phyloP scores from a whole-genome alignment of 2,888 invertebrate species.

The Parnassius smintheus region DNA sequence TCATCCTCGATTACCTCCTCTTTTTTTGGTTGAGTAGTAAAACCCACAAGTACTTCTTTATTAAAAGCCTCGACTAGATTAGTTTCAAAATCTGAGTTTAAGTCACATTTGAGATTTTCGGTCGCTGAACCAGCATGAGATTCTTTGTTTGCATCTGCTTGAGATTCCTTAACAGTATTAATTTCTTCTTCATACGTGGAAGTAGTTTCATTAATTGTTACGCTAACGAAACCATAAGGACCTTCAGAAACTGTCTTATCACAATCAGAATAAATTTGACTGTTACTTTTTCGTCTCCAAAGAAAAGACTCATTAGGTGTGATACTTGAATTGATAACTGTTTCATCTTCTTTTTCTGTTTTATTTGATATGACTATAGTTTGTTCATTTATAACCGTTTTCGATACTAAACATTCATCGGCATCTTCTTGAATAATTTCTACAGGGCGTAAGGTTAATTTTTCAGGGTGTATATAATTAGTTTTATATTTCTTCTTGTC shows the following conservation, averaged over 20 bases:
- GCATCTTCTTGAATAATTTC: conserved; percentile 75
- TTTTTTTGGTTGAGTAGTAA: conserved; percentile 54
- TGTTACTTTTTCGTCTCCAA: conserved; percentile 78
- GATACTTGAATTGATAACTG: conserved; percentile 61
- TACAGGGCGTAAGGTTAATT: conserved; percentile 65
- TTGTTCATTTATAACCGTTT: conserved; percentile 19
- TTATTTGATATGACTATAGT: conserved; percentile 25
- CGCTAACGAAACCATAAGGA: conserved; percentile 59
- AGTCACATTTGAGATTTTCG: conserved; percentile 40
- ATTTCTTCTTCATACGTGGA: conserved; percentile 40
- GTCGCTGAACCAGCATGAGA: conserved; percentile 38
- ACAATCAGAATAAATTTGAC: conserved; percentile 64
- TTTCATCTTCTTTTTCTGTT: conserved; percentile 29
- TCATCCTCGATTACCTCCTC: conserved; percentile 61
- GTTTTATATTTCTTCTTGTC: conserved; percentile 72
- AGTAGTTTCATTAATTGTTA: conserved; percentile 51
- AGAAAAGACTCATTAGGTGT: conserved; percentile 85
- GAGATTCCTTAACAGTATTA: conserved; percentile 36
- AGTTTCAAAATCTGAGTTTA: conserved; percentile 67
- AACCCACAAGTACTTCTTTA: conserved; percentile 65
- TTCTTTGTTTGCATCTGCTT: conserved; percentile 41
- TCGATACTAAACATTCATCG: conserved; percentile 44
- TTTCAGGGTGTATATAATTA: conserved; percentile 71
- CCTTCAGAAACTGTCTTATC: conserved; percentile 61
- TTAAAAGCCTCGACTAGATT: conserved; percentile 72